phyloP scores from a whole-genome alignment of 2,797 vertebrate genomes.

The Acanthornis magna region DNA sequence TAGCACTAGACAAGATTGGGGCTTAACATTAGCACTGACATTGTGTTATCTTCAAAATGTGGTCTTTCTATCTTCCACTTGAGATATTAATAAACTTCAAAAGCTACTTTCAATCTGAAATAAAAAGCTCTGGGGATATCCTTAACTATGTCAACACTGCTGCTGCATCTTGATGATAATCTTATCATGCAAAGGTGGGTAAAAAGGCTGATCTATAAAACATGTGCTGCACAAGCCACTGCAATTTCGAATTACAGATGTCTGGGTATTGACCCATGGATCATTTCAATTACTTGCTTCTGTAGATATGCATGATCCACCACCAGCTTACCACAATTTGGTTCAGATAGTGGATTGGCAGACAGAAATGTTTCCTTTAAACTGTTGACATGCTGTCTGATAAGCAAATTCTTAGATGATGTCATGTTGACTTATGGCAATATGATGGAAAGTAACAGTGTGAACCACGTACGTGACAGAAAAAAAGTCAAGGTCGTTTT shows the following conservation, averaged over 20 bases:
- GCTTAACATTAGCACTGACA: constrained; percentile 40
- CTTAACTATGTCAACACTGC: neutral
- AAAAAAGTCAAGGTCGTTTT: neutral
- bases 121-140: constrained; percentile 39
- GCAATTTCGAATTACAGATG: constrained; percentile 31
- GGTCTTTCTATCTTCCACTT: constrained; percentile 39
- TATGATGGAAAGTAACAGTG: constrained; percentile 4
- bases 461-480: fast-evolving
- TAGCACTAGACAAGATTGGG: constrained; percentile 22
- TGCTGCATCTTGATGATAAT: constrained; percentile 55
- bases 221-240: neutral
- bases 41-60: constrained; percentile 51
- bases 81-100: constrained; percentile 55
- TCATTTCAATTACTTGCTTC: constrained; percentile 53
- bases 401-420: constrained; percentile 49
- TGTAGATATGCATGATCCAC: constrained; percentile 39
- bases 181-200: constrained; percentile 40
- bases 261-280: constrained; percentile 43
- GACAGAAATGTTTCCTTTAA: constrained; percentile 38
- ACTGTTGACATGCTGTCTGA: constrained; percentile 31
- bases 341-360: constrained; percentile 29
- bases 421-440: constrained; percentile 7
- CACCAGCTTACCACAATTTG: neutral
- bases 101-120: constrained; percentile 35
- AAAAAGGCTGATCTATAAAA: constrained; percentile 35